Conservation (phyloP, 2,888 invertebrate genomes). For the Noctua pronuba region DNA sequence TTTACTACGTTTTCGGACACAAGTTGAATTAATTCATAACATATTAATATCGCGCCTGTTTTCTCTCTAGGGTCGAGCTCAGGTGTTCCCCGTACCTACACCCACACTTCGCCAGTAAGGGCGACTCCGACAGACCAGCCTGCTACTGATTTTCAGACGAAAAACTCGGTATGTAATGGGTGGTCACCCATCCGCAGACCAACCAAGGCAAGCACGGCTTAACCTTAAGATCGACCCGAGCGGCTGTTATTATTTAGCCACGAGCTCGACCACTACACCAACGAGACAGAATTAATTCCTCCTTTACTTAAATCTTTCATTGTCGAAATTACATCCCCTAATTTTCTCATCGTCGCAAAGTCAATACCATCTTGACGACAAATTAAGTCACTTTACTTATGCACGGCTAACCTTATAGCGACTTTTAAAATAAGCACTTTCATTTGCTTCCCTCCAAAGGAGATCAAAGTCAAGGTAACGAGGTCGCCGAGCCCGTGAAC, state of each 20-base stretch:
- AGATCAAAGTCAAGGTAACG: constrained; percentile 76
- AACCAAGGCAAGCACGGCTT: too few relatives aligned
- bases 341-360: not conserved
- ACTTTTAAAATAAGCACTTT: constrained; percentile 66
- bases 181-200: too few relatives aligned
- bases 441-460: constrained; percentile 60
- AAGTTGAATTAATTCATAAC: not conserved
- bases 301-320: not conserved
- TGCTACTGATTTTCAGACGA: not conserved
- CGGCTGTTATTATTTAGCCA: too few relatives aligned
- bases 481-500: constrained; percentile 54
- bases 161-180: too few relatives aligned
- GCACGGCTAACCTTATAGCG: constrained; percentile 11
- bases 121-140: not conserved
- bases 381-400: constrained; percentile 29
- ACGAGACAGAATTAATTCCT: not conserved
- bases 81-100: not conserved
- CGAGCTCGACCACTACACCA: not conserved
- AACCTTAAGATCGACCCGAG: too few relatives aligned
- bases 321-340: not conserved
- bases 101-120: not conserved
- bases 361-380: not conserved
- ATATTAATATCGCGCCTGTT: not conserved
- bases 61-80: not conserved
- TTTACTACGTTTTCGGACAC: not conserved